These are phyloP conservation scores for Siphlonurus alternatus DNA, from an alignment of 2,888 invertebrate species.

Conservation along the genomic window DNA sequence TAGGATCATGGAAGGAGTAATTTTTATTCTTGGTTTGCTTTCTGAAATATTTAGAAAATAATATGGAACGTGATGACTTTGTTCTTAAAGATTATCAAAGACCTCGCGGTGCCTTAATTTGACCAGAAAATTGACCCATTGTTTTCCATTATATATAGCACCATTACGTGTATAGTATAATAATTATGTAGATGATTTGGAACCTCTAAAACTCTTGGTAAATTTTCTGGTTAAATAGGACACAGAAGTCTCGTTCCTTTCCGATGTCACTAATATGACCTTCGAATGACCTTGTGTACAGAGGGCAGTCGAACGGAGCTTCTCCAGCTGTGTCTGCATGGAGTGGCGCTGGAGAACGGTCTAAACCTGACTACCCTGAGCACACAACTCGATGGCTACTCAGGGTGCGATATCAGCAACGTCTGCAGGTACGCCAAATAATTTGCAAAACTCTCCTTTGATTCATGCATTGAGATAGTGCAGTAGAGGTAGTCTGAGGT, in stretches of 20 bases:
- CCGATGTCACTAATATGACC: no score
- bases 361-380: conserved; percentile 46
- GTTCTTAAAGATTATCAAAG: neutral
- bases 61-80: neutral
- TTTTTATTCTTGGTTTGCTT: neutral
- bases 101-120: no score
- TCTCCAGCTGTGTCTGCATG: conserved; percentile 49
- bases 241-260: no score
- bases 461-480: neutral
- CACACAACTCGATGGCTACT: conserved; percentile 55
- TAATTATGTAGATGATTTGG: no score
- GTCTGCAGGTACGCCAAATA: conserved; percentile 61
- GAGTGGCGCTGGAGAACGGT: conserved; percentile 42
- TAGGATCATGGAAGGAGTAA: neutral
- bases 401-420: conserved; percentile 75
- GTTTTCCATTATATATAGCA: no score
- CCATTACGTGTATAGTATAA: no score
- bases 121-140: no score
- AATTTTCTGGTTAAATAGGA: no score
- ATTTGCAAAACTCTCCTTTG: neutral
- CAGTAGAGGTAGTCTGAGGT: neutral
- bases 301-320: conserved; percentile 47
- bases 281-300: no score
- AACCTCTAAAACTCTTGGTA: no score
- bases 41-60: neutral